These are phyloP conservation scores for Drosophila kuntzei DNA, from an alignment of 2,888 invertebrate genomes.

Conservation along the genomic window DNA sequence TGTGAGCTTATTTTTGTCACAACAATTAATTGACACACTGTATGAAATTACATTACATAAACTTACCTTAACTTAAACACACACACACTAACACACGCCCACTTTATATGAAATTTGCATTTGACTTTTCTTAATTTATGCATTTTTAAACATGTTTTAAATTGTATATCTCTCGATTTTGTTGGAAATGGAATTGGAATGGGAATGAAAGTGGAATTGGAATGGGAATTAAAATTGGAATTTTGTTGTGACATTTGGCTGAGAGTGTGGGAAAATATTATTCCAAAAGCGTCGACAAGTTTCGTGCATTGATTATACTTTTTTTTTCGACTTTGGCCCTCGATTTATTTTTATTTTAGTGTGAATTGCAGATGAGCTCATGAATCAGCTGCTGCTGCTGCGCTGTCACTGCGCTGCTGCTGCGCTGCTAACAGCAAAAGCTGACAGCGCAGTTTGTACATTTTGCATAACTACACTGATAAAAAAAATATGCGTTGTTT, in stretches of 20 bases:
- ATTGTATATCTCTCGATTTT: constrained; percentile 33
- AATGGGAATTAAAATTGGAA: not conserved
- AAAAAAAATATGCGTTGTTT: too few relatives aligned
- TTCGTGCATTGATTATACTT: constrained; percentile 43
- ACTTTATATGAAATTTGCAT: constrained; percentile 61
- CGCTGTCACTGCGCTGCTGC: constrained; percentile 1
- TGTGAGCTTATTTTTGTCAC: too few relatives aligned
- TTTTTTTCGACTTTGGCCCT: constrained; percentile 38
- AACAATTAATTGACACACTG: too few relatives aligned
- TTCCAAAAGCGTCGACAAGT: constrained; percentile 31
- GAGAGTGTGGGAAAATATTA: constrained; percentile 69
- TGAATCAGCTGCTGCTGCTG: constrained; percentile 28
- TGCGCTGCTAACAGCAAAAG: constrained; percentile 1
- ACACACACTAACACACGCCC: constrained; percentile 9
- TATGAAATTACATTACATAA: too few relatives aligned
- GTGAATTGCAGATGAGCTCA: constrained; percentile 51
- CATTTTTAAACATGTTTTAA: constrained; percentile 72
- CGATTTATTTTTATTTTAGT: constrained; percentile 43
- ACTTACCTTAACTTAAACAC: not conserved
- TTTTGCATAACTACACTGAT: not conserved
- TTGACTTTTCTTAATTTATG: constrained; percentile 71
- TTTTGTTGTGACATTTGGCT: constrained; percentile 55
- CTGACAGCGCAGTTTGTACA: constrained; percentile 10
- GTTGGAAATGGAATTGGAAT: constrained; percentile 1
- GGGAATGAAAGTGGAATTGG: not conserved